phyloP scores from a whole-genome alignment of 2,113 vertebrate species.

The Hassar affinis region DNA sequence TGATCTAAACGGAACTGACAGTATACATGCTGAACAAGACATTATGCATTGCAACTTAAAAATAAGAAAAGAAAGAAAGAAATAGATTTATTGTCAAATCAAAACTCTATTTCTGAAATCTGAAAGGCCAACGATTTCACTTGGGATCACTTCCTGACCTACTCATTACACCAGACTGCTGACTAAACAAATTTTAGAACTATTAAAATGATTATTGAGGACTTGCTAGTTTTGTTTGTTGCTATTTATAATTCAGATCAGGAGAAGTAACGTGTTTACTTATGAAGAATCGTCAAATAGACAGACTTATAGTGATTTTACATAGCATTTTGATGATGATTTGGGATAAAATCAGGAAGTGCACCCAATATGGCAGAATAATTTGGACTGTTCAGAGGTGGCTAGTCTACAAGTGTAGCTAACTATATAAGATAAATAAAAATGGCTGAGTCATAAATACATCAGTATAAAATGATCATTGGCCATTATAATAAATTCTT shows the following conservation, averaged over 20 bases:
- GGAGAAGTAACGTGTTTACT: background rate
- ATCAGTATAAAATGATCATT: background rate
- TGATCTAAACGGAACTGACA: background rate
- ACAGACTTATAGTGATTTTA: background rate
- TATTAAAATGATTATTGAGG: background rate
- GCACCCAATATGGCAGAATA: background rate
- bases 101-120: background rate
- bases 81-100: background rate
- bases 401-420: background rate
- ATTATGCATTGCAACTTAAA: background rate
- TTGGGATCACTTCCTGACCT: background rate
- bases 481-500: no score
- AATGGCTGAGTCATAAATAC: background rate
- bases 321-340: background rate
- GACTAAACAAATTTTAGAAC: background rate
- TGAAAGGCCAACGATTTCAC: conserved; percentile 6
- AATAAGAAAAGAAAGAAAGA: background rate
- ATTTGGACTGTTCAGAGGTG: background rate
- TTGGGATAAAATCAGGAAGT: background rate
- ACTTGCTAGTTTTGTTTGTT: background rate
- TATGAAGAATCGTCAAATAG: background rate
- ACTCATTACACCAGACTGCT: background rate
- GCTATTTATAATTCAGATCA: background rate
- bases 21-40: background rate
- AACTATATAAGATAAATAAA: background rate